Percentiles rank a stretch among this genome's conserved stretches.
These are phyloP conservation scores for Hydrolagus colliei DNA, from an alignment of 2,797 vertebrate species.

Conservation along the genomic window DNA sequence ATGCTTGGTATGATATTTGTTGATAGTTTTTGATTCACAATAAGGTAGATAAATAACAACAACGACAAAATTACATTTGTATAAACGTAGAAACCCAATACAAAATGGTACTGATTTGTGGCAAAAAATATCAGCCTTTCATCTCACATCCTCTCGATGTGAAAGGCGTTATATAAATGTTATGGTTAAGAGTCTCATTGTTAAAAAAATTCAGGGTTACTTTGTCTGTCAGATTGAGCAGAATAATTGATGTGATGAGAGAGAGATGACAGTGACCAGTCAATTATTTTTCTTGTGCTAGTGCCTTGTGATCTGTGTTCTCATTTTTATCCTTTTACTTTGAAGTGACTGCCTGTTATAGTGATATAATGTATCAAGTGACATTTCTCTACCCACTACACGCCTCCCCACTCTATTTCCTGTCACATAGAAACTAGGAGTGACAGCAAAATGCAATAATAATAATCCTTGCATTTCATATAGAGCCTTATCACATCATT, in stretches of 20 bases:
- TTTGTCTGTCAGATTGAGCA: constrained; percentile 22
- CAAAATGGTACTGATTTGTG: too few relatives aligned
- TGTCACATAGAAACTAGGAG: background rate
- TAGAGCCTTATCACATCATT: too few relatives aligned
- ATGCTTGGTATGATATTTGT: too few relatives aligned
- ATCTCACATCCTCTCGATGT: background rate
- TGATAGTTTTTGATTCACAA: too few relatives aligned
- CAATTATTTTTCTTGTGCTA: background rate
- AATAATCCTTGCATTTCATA: too few relatives aligned
- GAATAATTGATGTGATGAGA: constrained; percentile 18
- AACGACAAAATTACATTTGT: too few relatives aligned
- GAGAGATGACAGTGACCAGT: background rate
- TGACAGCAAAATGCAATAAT: background rate
- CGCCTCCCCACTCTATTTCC: background rate
- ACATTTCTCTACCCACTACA: background rate
- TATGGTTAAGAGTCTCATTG: background rate
- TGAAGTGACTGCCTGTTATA: background rate
- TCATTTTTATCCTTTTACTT: background rate
- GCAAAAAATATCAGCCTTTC: background rate
- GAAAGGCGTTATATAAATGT: too few relatives aligned
- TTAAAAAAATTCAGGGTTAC: constrained; percentile 6
- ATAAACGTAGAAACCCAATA: too few relatives aligned
- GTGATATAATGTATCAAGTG: background rate
- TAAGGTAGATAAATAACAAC: too few relatives aligned
- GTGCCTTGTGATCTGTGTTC: background rate